Evolutionary conservation across 2,888 invertebrate species (phyloP).

Genomic region (Lypha dubia): DNA sequence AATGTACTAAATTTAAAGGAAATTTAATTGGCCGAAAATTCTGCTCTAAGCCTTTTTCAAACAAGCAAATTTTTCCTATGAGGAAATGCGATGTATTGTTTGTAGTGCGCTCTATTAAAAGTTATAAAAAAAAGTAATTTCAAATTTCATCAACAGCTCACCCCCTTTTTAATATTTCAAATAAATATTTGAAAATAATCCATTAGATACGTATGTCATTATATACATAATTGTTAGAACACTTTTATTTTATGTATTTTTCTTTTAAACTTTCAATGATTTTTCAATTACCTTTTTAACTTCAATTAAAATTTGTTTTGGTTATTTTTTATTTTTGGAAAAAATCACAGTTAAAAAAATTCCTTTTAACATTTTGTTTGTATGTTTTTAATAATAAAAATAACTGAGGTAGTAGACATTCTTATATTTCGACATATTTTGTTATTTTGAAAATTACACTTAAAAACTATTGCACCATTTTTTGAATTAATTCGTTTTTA

Average conservation of each 20-base stretch:
- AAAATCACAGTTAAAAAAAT: slow-evolving; percentile 65
- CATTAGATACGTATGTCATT: neutral
- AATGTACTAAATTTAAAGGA: no score
- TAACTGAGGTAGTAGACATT: slow-evolving; percentile 50
- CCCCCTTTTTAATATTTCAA: slow-evolving; percentile 1
- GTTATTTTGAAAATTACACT: slow-evolving; percentile 55
- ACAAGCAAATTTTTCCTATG: no score
- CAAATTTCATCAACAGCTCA: slow-evolving; percentile 23
- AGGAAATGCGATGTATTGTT: no score
- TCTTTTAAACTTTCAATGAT: slow-evolving; percentile 11
- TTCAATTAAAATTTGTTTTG: slow-evolving; percentile 38
- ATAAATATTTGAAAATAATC: slow-evolving; percentile 35
- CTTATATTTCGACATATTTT: slow-evolving; percentile 49
- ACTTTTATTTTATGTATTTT: slow-evolving; percentile 14
- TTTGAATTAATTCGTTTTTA: no score
- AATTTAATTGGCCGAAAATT: no score
- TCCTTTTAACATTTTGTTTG: slow-evolving; percentile 53
- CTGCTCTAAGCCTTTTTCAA: no score
- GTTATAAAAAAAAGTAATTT: neutral
- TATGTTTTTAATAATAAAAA: slow-evolving; percentile 40
- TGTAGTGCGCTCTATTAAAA: no score
- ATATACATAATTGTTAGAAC: neutral
- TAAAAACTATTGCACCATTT: slow-evolving; percentile 74
- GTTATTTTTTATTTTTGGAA: slow-evolving; percentile 19
- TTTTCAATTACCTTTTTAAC: slow-evolving; percentile 57